Base-by-base conservation (phyloP, 2,888 invertebrate species). In the Agonopterix subpropinquella region DNA sequence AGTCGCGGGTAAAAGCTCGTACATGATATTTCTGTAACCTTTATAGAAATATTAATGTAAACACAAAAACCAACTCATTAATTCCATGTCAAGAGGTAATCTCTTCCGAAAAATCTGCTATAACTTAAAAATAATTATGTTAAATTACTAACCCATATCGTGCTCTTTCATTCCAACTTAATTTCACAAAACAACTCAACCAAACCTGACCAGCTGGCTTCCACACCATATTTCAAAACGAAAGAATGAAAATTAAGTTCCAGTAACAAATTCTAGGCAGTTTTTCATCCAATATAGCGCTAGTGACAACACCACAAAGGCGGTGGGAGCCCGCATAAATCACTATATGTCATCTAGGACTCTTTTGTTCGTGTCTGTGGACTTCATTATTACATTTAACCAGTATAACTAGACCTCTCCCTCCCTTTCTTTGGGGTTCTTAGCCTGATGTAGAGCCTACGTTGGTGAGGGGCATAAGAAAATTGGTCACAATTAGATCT, bases 321-420 rank as follows among this genome's bases (percentile, higher is more conserved):
- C 54, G 52, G 49, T 52, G 48, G 52, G 57, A 52, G 59, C 64
- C 68, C 70, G 65, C 69, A 77, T 78, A 77, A 77, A 77, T 77
- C 75, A 73, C 67, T 64, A 62, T 62, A 67, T 64, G 75, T 72
- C 77, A 75, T 72, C 65, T 67, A 65, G 59, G 60, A 58, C 57
- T 55, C 64, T 67, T 70, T 77, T 73, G 72, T 73, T 65, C 70
- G 63, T 62, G 62, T 55, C 59, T 62, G 59, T 61, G 64, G 67
- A 72, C 73, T 74, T 71, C 65, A 74, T 73, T 76, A 67, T 61
- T 59, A 59, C 53, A 53, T 46, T 48, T 45, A 48, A 47, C 73
- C 64, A 64, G 41, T 41, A 9, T 56, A 53, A 45, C 43, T 45
- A 53, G 68, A 59, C 36, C 64, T 48, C 15, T 39, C 7, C 41